These are phyloP conservation scores for Montipora capitata DNA, from an alignment of 92 coral and sea anemone species.

Conservation along the genomic window DNA sequence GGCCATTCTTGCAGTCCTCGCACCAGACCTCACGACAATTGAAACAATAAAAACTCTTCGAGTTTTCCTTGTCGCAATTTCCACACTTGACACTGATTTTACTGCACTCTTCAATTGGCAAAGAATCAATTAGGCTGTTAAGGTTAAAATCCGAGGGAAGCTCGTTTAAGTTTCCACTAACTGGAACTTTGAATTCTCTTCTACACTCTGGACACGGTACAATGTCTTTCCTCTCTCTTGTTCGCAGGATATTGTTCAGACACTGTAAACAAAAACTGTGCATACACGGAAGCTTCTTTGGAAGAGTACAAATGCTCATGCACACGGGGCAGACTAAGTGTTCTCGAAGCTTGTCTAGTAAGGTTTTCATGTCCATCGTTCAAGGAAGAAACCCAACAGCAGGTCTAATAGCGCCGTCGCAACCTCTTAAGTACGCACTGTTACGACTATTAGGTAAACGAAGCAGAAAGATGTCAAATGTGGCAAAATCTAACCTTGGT, in stretches of 20 bases:
- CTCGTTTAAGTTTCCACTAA: conserved; percentile 28
- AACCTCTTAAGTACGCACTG: not conserved
- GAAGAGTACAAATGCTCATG: not conserved
- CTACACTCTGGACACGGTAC: conserved; percentile 52
- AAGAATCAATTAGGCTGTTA: conserved; percentile 54
- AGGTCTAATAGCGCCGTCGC: not conserved
- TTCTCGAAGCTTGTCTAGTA: conserved; percentile 1
- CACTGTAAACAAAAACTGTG: conserved; percentile 62
- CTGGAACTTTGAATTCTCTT: conserved; percentile 29
- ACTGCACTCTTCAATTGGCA: conserved; percentile 20
- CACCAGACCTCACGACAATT: conserved; percentile 45
- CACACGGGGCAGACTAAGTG: conserved; percentile 22
- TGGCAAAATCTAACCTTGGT: no score
- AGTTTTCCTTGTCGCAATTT: conserved; percentile 31
- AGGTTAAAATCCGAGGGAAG: conserved; percentile 42
- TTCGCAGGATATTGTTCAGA: conserved; percentile 20
- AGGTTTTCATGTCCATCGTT: conserved; percentile 11
- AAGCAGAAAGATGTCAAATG: not conserved
- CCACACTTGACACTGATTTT: conserved; percentile 30
- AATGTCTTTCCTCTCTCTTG: not conserved
- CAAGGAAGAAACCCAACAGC: not conserved
- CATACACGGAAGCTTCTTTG: conserved; percentile 49
- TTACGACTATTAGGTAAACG: not conserved
- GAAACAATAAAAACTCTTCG: conserved; percentile 49
- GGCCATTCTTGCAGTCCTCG: conserved; percentile 27